These are phyloP conservation scores for Eristalis intricaria DNA, from an alignment of 2,888 invertebrate species.

Conservation along the genomic window DNA sequence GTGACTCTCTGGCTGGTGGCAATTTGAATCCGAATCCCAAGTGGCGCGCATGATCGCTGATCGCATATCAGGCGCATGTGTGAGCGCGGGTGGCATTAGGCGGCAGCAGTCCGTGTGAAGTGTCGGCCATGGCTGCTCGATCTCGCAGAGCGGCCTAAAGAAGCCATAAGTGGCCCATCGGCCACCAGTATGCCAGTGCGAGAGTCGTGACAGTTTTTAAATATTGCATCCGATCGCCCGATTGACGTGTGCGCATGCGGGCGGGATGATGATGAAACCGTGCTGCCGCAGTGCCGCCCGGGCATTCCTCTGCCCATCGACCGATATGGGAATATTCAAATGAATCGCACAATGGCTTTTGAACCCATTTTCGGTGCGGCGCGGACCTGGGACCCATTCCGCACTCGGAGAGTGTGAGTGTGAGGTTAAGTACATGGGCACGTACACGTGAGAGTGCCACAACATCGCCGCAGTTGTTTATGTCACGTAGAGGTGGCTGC, in stretches of 20 bases:
- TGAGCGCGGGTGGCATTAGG: constrained; percentile 64
- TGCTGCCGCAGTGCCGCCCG: background rate
- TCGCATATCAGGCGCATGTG: constrained; percentile 5
- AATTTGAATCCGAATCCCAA: constrained; percentile 39
- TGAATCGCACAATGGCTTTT: constrained; percentile 65
- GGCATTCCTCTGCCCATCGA: constrained; percentile 41
- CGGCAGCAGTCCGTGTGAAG: constrained; percentile 48
- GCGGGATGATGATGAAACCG: constrained; percentile 53
- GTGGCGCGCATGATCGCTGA: constrained; percentile 15
- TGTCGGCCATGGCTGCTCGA: constrained; percentile 40
- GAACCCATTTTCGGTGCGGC: constrained; percentile 61
- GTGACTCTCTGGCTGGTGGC: constrained; percentile 64
- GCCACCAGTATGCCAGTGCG: constrained; percentile 63
- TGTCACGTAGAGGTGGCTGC: constrained; percentile 66
- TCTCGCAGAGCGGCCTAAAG: constrained; percentile 25
- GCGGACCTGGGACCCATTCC: constrained; percentile 13
- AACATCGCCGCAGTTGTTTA: constrained; percentile 65
- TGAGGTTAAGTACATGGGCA: constrained; percentile 69
- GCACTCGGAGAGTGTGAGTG: constrained; percentile 52
- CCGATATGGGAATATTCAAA: constrained; percentile 66
- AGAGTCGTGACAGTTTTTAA: constrained; percentile 72
- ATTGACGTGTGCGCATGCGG: constrained; percentile 68
- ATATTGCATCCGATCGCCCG: constrained; percentile 63
- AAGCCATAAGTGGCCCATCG: constrained; percentile 59
- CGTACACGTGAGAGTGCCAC: constrained; percentile 14